phyloP scores from a whole-genome alignment of 2,797 vertebrate genomes.

The Poecile montanus region DNA sequence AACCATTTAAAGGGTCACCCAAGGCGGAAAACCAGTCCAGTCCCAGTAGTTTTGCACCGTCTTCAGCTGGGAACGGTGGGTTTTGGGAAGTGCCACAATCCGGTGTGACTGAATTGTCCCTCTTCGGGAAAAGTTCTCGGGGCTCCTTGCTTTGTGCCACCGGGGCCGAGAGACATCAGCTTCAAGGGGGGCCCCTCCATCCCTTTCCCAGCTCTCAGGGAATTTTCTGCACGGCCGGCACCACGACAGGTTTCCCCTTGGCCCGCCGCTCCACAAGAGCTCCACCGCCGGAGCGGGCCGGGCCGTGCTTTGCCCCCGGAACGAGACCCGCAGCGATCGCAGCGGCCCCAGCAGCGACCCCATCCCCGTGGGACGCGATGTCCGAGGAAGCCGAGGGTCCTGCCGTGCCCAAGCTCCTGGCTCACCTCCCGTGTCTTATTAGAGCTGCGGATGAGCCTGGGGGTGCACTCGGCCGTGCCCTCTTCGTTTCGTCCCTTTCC shows the following conservation, averaged over 20 bases:
- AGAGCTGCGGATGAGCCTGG: neutral
- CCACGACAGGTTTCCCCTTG: neutral
- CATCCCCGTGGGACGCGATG: neutral
- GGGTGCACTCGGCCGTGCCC: neutral
- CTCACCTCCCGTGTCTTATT: neutral
- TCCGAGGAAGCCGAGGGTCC: neutral
- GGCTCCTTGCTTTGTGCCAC: neutral
- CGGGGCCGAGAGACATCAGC: neutral
- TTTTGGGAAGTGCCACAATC: neutral
- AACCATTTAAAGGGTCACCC: neutral
- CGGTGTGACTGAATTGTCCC: neutral
- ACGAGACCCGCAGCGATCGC: neutral
- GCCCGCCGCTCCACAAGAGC: neutral
- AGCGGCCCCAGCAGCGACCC: neutral
- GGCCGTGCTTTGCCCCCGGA: neutral
- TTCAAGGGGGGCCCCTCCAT: neutral
- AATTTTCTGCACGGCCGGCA: neutral
- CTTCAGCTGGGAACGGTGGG: neutral
- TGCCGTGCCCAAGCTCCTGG: neutral
- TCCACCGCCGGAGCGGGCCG: fast-evolving
- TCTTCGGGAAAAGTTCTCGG: neutral
- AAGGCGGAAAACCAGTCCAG: neutral
- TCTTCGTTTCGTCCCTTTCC: neutral
- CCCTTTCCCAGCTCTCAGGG: neutral
- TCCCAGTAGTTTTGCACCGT: neutral